These are phyloP conservation scores for Halichoeres trimaculatus DNA, from an alignment of 2,113 vertebrate species.

Conservation along the genomic window DNA sequence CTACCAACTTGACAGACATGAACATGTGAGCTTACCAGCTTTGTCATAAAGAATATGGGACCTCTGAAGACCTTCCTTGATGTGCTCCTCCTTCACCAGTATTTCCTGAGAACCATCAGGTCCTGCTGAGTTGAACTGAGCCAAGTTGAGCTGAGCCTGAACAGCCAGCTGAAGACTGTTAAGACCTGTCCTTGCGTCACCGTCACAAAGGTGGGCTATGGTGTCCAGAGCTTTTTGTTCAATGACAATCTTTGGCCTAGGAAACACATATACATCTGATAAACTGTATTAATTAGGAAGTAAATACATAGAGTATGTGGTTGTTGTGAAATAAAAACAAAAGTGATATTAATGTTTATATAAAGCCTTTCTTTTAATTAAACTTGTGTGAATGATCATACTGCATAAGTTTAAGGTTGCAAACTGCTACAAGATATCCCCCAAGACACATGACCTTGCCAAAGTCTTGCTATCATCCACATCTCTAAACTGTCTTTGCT, in stretches of 20 bases:
- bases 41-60: constrained; percentile 97
- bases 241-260: constrained; percentile 86
- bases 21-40: constrained; percentile 85
- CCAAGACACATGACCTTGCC: too few species aligned
- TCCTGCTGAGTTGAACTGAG: constrained; percentile 37
- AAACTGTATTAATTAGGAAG: neutral
- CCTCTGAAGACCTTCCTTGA: constrained; percentile 95
- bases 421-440: too few species aligned
- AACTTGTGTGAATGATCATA: too few species aligned
- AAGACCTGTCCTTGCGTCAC: constrained; percentile 91
- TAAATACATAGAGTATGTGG: too few species aligned
- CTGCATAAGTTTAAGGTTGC: too few species aligned
- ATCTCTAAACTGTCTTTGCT: too few species aligned
- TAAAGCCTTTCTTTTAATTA: neutral
- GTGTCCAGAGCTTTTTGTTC: constrained; percentile 93
- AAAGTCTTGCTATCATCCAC: too few species aligned
- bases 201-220: constrained; percentile 92
- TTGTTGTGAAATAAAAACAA: neutral
- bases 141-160: constrained; percentile 85
- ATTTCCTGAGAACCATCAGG: constrained; percentile 60
- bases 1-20: too few species aligned
- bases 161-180: constrained; percentile 94
- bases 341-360: neutral
- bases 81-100: constrained; percentile 89
- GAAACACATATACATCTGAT: constrained; percentile 30